Evolutionary conservation across 2,797 vertebrate species (phyloP).

Genomic region (Oreortyx pictus): DNA sequence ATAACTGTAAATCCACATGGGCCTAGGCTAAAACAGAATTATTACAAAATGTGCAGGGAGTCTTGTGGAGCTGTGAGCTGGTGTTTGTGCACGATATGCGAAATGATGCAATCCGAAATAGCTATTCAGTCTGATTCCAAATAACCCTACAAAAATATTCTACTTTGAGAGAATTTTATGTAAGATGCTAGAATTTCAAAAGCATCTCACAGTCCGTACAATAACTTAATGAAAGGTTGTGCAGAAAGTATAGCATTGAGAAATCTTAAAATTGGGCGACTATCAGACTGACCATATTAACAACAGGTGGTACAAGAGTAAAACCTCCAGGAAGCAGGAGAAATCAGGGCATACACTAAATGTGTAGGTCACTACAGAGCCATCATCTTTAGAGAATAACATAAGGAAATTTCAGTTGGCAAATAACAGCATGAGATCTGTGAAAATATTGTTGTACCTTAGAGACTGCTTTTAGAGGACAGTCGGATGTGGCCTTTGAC

Average conservation of each 20-base stretch:
- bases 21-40: not conserved
- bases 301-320: not conserved
- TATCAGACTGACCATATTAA: not conserved
- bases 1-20: not conserved
- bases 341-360: not conserved
- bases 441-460: not conserved
- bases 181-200: constrained; percentile 5
- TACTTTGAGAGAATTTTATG: not conserved
- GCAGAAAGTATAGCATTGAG: not conserved
- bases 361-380: not conserved
- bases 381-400: not conserved
- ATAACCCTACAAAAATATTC: not conserved
- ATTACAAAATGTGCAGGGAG: not conserved
- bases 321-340: not conserved
- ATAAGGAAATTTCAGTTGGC: not conserved
- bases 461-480: not conserved
- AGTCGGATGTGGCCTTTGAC: not conserved
- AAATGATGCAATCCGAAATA: not conserved
- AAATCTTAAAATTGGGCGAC: not conserved
- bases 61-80: not conserved
- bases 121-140: not conserved
- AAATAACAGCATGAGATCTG: not conserved
- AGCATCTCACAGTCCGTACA: not conserved
- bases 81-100: not conserved
- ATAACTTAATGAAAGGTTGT: not conserved